Base-by-base conservation (phyloP, 2,888 invertebrate genomes). In the Pardosa pseudoannulata region DNA sequence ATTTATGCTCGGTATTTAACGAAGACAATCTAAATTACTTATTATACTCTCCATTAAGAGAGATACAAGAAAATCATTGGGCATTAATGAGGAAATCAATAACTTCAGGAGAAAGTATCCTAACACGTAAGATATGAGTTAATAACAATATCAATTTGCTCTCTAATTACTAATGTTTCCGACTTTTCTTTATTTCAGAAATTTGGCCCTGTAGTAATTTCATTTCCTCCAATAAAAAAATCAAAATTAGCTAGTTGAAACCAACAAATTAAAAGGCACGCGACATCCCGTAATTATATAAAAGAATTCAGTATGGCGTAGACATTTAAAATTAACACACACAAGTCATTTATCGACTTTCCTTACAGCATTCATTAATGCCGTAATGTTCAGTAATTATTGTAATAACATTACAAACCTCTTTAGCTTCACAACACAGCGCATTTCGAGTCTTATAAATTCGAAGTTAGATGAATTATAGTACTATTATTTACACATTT, bases 61-160 rank as follows among this genome's bases (percentile, higher is more conserved):
- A 56, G 56, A 56, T 56, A 56, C 56, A 56, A 56, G 56, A 56
- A 56, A 56, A 56, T 56, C 56, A 56, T 56, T 56, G 56, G 56
- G 56, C 23, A 56, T 56, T 56, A 56, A 56, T 56, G 56, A 56
- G 23, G 56, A 56, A 56, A 56, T 56, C 56, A 56, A 56, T 56
- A 56, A 56, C 23, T 56, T 56, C 23, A 23, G 23, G 23, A 23
- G 56, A 56, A 16, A 13, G 9, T 6, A 13, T 56, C 16, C 56
- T 23, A 56, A 56, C 56, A 56, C 56, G 56, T 56, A 56, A 56
- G 56, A 56, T 56, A 56, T 19, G 56, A 56, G 56, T 56, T 56
- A 56, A 56, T 56, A 56, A 56, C 56, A 56, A 56, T 56, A 56
- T 56, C 56, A 56, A 56, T 56, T 56, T 23, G 16, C 23, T 56